phyloP scores from a whole-genome alignment of 1,140 invertebrate genomes.

The Zophobas morio region DNA sequence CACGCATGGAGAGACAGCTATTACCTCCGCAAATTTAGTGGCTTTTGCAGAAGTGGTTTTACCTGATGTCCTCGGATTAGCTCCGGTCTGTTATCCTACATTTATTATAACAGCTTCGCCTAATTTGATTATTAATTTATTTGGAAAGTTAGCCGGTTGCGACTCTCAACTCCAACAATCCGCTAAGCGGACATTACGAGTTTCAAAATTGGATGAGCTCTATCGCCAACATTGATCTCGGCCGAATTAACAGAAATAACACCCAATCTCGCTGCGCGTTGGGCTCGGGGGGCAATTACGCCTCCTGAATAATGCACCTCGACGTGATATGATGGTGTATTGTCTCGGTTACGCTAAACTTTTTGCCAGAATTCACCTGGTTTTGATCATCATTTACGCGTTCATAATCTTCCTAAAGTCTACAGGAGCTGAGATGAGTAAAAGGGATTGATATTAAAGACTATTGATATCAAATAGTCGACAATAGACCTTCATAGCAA shows the following conservation, averaged over 20 bases:
- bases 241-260: slow-evolving; percentile 25
- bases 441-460: too few relatives aligned
- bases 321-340: not conserved
- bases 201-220: slow-evolving; percentile 26
- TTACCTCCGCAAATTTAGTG: slow-evolving; percentile 56
- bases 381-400: too few relatives aligned
- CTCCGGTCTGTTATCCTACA: slow-evolving; percentile 47
- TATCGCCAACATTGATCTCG: slow-evolving; percentile 13
- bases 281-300: not conserved
- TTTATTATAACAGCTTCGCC: slow-evolving; percentile 47
- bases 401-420: too few relatives aligned
- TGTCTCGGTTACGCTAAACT: too few relatives aligned
- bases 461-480: too few relatives aligned
- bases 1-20: slow-evolving; percentile 53
- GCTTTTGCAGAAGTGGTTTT: slow-evolving; percentile 54
- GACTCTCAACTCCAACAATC: slow-evolving; percentile 33
- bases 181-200: slow-evolving; percentile 41
- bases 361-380: too few relatives aligned
- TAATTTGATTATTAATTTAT: slow-evolving; percentile 50
- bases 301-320: not conserved
- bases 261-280: not conserved
- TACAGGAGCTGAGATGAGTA: too few relatives aligned
- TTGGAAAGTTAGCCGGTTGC: slow-evolving; percentile 35
- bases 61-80: slow-evolving; percentile 56
- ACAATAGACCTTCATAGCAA: too few relatives aligned